Evolutionary conservation across 2,113 vertebrate species (phyloP), one percentile per base, ranked within the genome.

Genomic region (cattle (Bos taurus)): DNA sequence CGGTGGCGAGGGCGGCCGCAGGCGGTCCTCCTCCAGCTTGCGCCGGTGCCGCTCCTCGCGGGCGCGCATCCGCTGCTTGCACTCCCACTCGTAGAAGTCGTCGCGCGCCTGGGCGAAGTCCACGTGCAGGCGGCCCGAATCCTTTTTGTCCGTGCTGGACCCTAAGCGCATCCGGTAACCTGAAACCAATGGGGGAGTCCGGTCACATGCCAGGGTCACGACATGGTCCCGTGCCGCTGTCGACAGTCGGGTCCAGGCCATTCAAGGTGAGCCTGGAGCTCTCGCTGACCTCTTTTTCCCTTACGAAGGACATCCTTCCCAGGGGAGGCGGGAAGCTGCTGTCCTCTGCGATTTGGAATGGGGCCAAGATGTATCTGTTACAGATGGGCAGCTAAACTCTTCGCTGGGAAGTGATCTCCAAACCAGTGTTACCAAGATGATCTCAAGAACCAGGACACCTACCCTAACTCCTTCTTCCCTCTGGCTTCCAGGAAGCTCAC

Each of bases 41-140:
- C 99, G 99, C 84, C 99, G 98, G 98, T 99, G 99, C 21, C 99
- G 98, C 93, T 99, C 99, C 95, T 99, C 99, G 13, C 99, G 98
- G 52, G 99, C 99, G 21, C 99, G 97, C 99, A 99, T 99, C 95
- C 99, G 98, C 98, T 99, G 99, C 98, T 99, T 99, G 97, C 99
- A 99, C 97, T 99, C 99, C 99, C 99, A 99, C 98, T 99, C 99
- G 46, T 99, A 99, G 98, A 99, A 99, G 98, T 99, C 99, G 95
- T 99, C 99, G 96, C 99, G 98, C 84, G 99, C 99, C 98, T 99
- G 99, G 71, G 99, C 99, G 96, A 99, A 99, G 98, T 99, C 99
- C 94, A 99, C 99, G 48, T 99, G 99, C 59, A 99, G 99, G 96
- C 99, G 99, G 78, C 99, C 99, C 0, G 99, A 99, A 98, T 99